phyloP scores from a whole-genome alignment of 2,888 invertebrate genomes.

The Luperina testacea region DNA sequence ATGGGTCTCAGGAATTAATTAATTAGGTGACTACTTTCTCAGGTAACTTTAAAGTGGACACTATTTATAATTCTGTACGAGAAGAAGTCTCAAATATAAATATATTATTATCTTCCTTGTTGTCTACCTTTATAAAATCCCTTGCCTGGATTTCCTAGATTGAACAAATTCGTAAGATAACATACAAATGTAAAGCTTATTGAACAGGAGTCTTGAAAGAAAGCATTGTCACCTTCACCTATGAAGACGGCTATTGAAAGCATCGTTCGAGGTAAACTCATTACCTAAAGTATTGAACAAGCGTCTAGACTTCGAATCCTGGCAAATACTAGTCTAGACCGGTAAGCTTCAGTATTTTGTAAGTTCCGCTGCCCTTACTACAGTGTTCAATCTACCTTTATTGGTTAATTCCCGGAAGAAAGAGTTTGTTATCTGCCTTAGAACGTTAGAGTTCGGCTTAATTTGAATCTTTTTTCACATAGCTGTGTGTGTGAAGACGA shows the following conservation, averaged over 20 bases:
- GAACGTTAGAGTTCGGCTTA: too few species aligned
- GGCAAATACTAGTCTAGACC: conserved; percentile 35
- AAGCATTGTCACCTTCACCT: neutral
- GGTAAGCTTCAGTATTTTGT: conserved; percentile 20
- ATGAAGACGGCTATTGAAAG: neutral
- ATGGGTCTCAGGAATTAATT: neutral
- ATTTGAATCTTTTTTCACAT: too few species aligned
- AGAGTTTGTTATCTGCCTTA: too few species aligned
- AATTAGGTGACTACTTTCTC: neutral
- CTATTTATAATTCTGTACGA: neutral
- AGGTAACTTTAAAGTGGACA: neutral
- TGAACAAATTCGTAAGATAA: neutral
- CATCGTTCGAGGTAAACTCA: conserved; percentile 1
- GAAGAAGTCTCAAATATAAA: neutral
- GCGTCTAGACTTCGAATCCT: conserved; percentile 37
- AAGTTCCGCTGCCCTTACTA: neutral
- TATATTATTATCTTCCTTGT: neutral
- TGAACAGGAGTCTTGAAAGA: neutral
- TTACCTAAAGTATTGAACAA: conserved; percentile 10
- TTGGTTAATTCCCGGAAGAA: neutral
- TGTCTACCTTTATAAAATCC: neutral
- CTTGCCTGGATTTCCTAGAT: neutral
- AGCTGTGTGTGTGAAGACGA: too few species aligned
- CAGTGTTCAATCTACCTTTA: neutral
- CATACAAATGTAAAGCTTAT: neutral